A percentile compares a stretch with the other conserved stretches of the same genome.
phyloP scores from a whole-genome alignment of 1,140 invertebrate species.

The Bombus waltoni region DNA sequence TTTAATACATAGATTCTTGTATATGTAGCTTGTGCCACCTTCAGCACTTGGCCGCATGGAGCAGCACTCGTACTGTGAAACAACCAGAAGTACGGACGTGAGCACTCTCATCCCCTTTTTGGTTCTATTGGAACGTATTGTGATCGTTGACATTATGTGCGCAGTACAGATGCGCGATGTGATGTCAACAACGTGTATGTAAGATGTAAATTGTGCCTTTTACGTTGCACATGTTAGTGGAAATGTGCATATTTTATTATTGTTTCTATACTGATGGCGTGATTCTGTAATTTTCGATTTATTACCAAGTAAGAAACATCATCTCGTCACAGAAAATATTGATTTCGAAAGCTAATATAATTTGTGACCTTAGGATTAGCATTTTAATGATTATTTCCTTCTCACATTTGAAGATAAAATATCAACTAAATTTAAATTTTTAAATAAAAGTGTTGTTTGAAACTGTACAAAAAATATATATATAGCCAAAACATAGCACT shows the following conservation, averaged over 20 bases:
- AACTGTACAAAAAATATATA: neutral
- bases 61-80: too few relatives aligned
- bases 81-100: too few relatives aligned
- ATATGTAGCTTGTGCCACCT: too few relatives aligned
- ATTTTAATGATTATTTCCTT: neutral
- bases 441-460: neutral
- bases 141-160: neutral
- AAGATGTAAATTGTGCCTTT: slow-evolving; percentile 21
- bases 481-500: neutral
- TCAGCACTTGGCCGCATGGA: too few relatives aligned
- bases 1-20: too few relatives aligned
- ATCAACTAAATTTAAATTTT: neutral
- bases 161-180: slow-evolving; percentile 21
- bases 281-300: slow-evolving; percentile 5
- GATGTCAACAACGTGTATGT: slow-evolving; percentile 48
- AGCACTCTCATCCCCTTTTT: too few relatives aligned
- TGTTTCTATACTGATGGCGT: neutral
- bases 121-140: neutral
- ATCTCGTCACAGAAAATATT: neutral
- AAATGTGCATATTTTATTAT: slow-evolving; percentile 33
- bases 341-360: neutral
- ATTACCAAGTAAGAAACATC: neutral
- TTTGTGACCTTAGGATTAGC: neutral
- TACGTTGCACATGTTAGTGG: slow-evolving; percentile 5
- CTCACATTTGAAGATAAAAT: neutral